A percentile compares a stretch with the other conserved stretches of the same genome.
phyloP scores from a whole-genome alignment of 2,888 invertebrate species.

The Dorcus hopei region DNA sequence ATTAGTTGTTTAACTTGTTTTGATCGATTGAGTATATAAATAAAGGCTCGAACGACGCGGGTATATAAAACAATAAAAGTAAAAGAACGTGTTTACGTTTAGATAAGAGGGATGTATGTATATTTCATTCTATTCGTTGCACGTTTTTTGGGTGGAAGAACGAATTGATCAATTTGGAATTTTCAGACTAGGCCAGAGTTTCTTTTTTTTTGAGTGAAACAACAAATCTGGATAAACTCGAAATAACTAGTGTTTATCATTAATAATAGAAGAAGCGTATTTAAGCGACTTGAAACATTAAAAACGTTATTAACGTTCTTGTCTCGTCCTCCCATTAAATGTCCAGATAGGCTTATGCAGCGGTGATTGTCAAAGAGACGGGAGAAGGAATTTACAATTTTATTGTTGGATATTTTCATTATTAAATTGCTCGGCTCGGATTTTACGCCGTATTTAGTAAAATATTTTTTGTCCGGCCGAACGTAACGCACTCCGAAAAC shows the following conservation, averaged over 20 bases:
- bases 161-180: too few species aligned
- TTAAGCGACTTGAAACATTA: slow-evolving; percentile 36
- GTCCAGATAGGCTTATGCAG: slow-evolving; percentile 42
- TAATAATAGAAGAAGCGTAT: not conserved
- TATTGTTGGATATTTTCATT: slow-evolving; percentile 47
- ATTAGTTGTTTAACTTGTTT: too few species aligned
- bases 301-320: slow-evolving; percentile 42
- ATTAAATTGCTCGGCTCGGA: slow-evolving; percentile 39
- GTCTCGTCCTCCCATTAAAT: slow-evolving; percentile 42
- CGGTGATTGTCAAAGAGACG: slow-evolving; percentile 44
- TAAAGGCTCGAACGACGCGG: too few species aligned
- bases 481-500: slow-evolving; percentile 7
- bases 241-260: not conserved
- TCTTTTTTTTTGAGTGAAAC: too few species aligned
- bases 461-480: slow-evolving; percentile 7
- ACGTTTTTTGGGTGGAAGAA: too few species aligned
- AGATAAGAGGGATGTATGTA: too few species aligned
- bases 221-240: too few species aligned
- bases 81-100: too few species aligned
- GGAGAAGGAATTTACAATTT: slow-evolving; percentile 43
- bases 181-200: too few species aligned
- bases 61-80: too few species aligned
- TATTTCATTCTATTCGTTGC: too few species aligned
- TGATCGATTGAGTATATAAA: too few species aligned
- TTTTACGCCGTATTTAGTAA: slow-evolving; percentile 23